Conservation (phyloP, 2,113 vertebrate species). For the Pelmatolapia mariae region DNA sequence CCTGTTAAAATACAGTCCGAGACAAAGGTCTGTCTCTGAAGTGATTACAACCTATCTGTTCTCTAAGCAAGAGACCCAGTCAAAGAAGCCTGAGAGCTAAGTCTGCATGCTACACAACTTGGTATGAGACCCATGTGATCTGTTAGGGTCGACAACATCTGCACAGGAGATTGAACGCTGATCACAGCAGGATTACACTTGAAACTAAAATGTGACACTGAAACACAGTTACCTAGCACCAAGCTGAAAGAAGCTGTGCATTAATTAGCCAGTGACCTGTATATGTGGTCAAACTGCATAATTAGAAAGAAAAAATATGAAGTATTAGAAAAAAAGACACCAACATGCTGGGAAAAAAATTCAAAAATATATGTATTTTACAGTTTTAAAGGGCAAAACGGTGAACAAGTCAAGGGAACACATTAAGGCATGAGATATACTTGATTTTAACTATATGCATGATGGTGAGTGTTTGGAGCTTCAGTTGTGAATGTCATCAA, state of each 20-base stretch:
- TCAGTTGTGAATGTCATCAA: neutral
- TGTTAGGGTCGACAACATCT: neutral
- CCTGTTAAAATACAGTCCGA: conserved; percentile 30
- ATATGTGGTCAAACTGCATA: neutral
- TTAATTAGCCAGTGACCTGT: neutral
- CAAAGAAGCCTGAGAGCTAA: neutral
- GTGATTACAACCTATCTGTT: conserved; percentile 13
- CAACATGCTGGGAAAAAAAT: neutral
- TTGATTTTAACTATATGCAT: neutral
- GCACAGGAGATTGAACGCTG: conserved; percentile 2
- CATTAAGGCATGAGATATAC: neutral
- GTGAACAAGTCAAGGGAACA: neutral
- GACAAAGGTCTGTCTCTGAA: neutral
- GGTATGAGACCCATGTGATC: neutral
- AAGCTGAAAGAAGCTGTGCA: neutral
- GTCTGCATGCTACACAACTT: neutral
- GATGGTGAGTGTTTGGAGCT: neutral
- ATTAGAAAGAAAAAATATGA: neutral
- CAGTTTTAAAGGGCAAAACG: neutral
- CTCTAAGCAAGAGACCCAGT: neutral
- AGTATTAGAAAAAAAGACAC: neutral
- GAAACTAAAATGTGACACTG: neutral
- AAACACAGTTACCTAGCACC: neutral
- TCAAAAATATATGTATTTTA: conserved; percentile 23
- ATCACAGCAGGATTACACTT: conserved; percentile 12